phyloP scores from a whole-genome alignment of 1,140 invertebrate genomes.

The Bombus consobrinus region DNA sequence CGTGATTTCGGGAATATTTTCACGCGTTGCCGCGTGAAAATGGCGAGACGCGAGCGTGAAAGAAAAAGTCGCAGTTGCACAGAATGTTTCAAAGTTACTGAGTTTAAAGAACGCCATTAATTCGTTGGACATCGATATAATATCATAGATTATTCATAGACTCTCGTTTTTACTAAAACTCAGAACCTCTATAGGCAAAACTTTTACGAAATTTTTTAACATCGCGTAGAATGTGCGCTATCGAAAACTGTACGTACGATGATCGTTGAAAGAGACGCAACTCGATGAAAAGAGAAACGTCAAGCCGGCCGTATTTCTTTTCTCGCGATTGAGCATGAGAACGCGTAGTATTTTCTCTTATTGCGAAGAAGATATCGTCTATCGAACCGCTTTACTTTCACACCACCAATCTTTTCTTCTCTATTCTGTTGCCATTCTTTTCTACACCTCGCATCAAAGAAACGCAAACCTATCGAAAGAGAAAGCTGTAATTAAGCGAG shows the following conservation, averaged over 20 bases:
- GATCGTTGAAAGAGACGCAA: background rate
- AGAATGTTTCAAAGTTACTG: background rate
- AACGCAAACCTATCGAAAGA: background rate
- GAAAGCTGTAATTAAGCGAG: slow-evolving; percentile 11
- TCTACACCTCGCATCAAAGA: slow-evolving; percentile 32
- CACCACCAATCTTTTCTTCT: slow-evolving; percentile 1
- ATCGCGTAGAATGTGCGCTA: slow-evolving; percentile 29
- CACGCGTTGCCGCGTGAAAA: slow-evolving; percentile 7
- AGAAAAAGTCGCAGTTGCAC: background rate
- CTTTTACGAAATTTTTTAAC: slow-evolving; percentile 49
- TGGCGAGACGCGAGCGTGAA: slow-evolving; percentile 13
- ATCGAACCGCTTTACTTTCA: slow-evolving; percentile 25
- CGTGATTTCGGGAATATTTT: slow-evolving; percentile 60
- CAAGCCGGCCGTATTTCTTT: slow-evolving; percentile 15
- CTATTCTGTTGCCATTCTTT: slow-evolving; percentile 4
- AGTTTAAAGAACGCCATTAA: slow-evolving; percentile 27
- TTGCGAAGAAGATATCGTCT: background rate
- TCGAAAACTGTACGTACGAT: slow-evolving; percentile 5
- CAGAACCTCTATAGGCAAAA: slow-evolving; percentile 11
- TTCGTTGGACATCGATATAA: slow-evolving; percentile 53
- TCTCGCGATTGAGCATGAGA: background rate
- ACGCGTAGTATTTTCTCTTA: slow-evolving; percentile 4
- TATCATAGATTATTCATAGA: slow-evolving; percentile 34
- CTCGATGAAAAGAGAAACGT: slow-evolving; percentile 2
- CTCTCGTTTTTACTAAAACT: slow-evolving; percentile 49